These are phyloP conservation scores for Passer montanus DNA, from an alignment of 2,113 vertebrate species.

Conservation along the genomic window DNA sequence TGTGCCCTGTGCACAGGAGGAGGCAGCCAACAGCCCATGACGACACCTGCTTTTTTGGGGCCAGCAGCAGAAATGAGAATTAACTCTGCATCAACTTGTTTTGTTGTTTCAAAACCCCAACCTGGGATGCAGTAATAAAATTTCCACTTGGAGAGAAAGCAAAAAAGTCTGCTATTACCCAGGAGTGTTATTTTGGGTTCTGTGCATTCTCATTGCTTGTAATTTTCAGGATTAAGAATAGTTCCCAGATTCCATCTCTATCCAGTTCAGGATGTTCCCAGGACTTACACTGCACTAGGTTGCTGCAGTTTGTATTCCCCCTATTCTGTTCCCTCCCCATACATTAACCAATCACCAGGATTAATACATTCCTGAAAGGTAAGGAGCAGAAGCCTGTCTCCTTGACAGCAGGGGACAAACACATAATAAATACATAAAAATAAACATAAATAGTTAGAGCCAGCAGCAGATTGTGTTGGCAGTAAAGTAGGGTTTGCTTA, in stretches of 20 bases:
- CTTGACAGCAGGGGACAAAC: conserved; percentile 45
- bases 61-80: background rate
- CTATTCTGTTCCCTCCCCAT: background rate
- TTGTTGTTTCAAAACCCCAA: background rate
- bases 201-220: background rate
- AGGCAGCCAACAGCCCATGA: background rate
- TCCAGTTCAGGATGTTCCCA: conserved; percentile 5
- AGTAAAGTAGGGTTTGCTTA: conserved; percentile 56
- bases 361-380: conserved; percentile 60
- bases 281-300: background rate
- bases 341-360: conserved; percentile 41
- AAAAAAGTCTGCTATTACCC: background rate
- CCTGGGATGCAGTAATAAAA: background rate
- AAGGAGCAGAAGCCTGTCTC: conserved; percentile 53
- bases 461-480: conserved; percentile 59
- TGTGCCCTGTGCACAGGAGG: background rate
- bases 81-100: conserved; percentile 9
- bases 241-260: background rate
- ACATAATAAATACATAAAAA: conserved; percentile 53
- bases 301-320: conserved; percentile 4
- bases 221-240: background rate
- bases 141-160: background rate
- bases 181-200: conserved; percentile 17
- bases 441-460: conserved; percentile 68
- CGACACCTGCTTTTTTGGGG: background rate